Evolutionary conservation across 2,113 vertebrate species (phyloP), one percentile per base, ranked within the genome.

Genomic region (Otolemur garnettii): DNA sequence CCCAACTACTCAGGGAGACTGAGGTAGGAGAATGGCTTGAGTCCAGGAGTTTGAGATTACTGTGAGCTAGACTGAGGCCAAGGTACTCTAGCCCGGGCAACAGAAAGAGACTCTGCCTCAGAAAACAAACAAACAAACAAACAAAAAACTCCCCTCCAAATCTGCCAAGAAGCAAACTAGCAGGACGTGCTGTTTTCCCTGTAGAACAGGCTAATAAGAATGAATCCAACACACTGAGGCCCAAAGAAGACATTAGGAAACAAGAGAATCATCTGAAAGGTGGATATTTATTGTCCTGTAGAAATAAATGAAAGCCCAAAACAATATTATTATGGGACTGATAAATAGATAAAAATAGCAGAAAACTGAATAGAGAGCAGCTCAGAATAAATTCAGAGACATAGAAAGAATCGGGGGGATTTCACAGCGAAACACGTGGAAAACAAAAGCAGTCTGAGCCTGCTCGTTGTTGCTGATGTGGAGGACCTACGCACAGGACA

Each of bases 231-330:
- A 21, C 28, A 19, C 26, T 13, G 28, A 13, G 13, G 3, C 11
- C 38, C 55, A 78, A 89, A 79, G 66, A 80, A 75, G 64, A 95
- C 96, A 85, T 30, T 14, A 74, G 38, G n/a, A 80, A 93, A 89
- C 9, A 53, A 59, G 68, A 71, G 24, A 85, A 45, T 66, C 24
- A 93, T 62, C 15, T 75, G 26, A 28, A 2, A 84, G 60, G 71
- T 7, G 12, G 17, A 28, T 28, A 91, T 71, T 72, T 77, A 50
- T 11, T 22, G 30, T 45, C 4, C 26, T 28, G 4, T 2, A 22
- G 42, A 92, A 83, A 53, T n/a, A 83, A 78, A 83, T 33, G 38
- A 92, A 85, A 90, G 59, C 77, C 3, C 66, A 38, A 94, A 79
- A 81, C 19, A 77, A 57, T n/a, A 81, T 68, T 72, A 35, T 79